These are phyloP conservation scores for Pogonocichla stellata DNA, from an alignment of 2,113 vertebrate species.

Conservation along the genomic window DNA sequence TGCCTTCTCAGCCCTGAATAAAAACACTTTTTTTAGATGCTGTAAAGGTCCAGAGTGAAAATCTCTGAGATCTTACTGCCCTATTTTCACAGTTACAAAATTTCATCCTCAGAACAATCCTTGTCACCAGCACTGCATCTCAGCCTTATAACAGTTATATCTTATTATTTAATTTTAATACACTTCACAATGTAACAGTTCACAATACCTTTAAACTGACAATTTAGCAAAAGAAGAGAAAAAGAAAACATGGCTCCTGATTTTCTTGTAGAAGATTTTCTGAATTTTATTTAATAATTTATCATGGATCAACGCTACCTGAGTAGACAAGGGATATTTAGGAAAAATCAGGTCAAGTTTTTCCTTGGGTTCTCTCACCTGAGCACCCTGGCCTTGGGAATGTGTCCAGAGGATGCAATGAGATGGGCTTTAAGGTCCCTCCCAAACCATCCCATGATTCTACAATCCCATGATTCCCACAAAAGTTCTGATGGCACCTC, in stretches of 20 bases:
- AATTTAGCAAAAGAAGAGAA: not conserved
- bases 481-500: not conserved
- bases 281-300: not conserved
- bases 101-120: no score
- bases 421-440: not conserved
- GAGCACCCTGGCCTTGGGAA: not conserved
- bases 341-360: not conserved
- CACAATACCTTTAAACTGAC: not conserved
- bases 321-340: not conserved
- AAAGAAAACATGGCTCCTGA: not conserved
- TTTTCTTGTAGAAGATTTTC: not conserved
- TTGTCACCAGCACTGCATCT: not conserved
- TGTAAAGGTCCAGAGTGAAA: not conserved
- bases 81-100: not conserved
- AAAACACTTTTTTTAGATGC: not conserved
- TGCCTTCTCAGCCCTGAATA: not conserved
- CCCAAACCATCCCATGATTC: not conserved
- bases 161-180: no score
- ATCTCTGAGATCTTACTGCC: not conserved
- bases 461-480: not conserved
- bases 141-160: accelerated
- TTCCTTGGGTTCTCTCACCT: not conserved
- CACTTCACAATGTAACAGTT: not conserved
- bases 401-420: not conserved
- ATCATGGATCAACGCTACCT: accelerated